A percentile compares a stretch with the other conserved stretches of the same genome.
These are phyloP conservation scores for Clanis bilineata DNA, from an alignment of 2,888 invertebrate species.

Conservation along the genomic window DNA sequence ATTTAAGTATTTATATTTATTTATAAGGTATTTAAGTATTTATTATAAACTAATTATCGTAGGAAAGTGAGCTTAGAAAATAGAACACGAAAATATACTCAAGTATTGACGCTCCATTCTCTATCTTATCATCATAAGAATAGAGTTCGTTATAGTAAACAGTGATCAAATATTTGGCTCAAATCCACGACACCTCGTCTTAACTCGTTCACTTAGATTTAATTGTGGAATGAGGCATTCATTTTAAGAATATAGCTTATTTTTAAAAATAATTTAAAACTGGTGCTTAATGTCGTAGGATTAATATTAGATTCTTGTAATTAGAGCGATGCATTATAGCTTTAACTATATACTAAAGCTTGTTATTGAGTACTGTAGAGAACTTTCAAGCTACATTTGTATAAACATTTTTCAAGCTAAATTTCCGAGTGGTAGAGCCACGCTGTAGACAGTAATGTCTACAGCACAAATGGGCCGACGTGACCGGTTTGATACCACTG, in stretches of 20 bases:
- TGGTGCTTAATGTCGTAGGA: too few relatives aligned
- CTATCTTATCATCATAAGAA: neutral
- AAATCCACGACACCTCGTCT: neutral
- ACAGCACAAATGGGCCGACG: too few relatives aligned
- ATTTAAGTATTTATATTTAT: slow-evolving; percentile 17
- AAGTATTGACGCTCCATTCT: neutral
- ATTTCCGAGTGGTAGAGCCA: too few relatives aligned
- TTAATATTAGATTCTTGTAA: too few relatives aligned
- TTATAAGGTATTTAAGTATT: slow-evolving; percentile 27
- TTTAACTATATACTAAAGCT: too few relatives aligned
- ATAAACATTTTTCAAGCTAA: too few relatives aligned
- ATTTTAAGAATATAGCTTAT: neutral
- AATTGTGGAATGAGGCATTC: neutral
- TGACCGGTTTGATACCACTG: too few relatives aligned
- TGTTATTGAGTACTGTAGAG: too few relatives aligned
- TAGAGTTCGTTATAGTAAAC: neutral
- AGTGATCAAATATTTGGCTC: neutral
- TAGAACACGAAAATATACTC: neutral
- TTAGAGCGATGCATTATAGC: too few relatives aligned
- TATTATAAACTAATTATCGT: slow-evolving; percentile 25
- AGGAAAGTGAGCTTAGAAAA: neutral
- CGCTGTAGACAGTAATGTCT: too few relatives aligned
- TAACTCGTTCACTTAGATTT: slow-evolving; percentile 5
- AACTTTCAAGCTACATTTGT: too few relatives aligned
- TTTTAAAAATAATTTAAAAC: neutral